Conservation (phyloP, 2,113 vertebrate species). For the Bufo bufo region DNA sequence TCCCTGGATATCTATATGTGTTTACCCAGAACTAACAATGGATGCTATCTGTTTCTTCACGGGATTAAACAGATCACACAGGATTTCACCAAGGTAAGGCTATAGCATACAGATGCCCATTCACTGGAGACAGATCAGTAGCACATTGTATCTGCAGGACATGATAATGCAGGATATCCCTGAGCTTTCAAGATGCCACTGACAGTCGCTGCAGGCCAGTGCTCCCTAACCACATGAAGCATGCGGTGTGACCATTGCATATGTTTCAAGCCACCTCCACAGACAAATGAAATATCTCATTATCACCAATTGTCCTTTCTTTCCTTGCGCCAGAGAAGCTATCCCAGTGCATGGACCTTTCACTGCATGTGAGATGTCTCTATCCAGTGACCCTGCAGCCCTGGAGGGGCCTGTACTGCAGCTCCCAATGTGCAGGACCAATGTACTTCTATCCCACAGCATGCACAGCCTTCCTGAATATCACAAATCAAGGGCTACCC, state of each 20-base stretch:
- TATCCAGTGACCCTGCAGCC: conserved; percentile 15
- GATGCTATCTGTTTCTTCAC: conserved; percentile 40
- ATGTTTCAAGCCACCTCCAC: background rate
- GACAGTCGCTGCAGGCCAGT: conserved; percentile 26
- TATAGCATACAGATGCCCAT: background rate
- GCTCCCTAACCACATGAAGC: background rate
- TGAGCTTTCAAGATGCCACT: background rate
- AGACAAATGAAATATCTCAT: background rate
- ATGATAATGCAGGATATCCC: conserved; percentile 8
- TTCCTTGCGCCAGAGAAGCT: background rate
- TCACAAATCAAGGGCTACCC: background rate
- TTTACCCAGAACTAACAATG: conserved; percentile 41
- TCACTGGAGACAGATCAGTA: conserved; percentile 14
- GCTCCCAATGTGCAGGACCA: background rate
- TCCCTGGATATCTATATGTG: conserved; percentile 34
- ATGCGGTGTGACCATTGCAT: conserved; percentile 22
- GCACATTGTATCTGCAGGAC: background rate
- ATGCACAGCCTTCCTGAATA: conserved; percentile 31
- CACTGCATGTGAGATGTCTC: background rate
- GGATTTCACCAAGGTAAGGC: conserved; percentile 46
- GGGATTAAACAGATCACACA: conserved; percentile 51
- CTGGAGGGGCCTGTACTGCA: conserved; percentile 38
- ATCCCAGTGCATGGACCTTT: background rate
- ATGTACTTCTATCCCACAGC: background rate
- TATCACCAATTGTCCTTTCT: background rate